Percentiles rank a stretch among this genome's conserved stretches.
These are phyloP conservation scores for Cerceris ruficornis DNA, from an alignment of 2,888 invertebrate genomes.

Conservation along the genomic window DNA sequence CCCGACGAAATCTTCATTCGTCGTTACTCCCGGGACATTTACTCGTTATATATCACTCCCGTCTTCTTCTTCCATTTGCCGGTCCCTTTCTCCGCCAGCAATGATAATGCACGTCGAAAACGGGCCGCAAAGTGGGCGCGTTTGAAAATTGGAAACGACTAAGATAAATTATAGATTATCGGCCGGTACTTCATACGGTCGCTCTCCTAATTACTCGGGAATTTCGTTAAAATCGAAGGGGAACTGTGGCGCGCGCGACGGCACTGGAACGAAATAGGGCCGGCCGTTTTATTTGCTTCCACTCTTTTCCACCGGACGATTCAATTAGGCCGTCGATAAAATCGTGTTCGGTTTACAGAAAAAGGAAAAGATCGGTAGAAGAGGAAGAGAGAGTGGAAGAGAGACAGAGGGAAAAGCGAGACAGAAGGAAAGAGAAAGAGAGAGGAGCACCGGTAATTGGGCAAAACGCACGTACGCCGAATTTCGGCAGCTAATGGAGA, in stretches of 20 bases:
- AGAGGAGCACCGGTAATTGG: conserved; percentile 58
- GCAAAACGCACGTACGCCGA: conserved; percentile 63
- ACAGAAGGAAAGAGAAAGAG: neutral
- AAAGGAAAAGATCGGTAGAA: neutral
- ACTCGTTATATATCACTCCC: too few relatives aligned
- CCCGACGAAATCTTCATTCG: too few relatives aligned
- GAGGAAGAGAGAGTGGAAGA: neutral
- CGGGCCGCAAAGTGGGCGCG: neutral
- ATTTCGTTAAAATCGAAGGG: conserved; percentile 22
- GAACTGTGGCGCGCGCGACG: conserved; percentile 7
- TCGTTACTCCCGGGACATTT: too few relatives aligned
- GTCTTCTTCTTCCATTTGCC: too few relatives aligned
- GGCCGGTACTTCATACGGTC: conserved; percentile 1
- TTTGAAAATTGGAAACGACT: neutral
- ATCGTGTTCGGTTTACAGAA: conserved; percentile 51
- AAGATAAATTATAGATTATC: neutral
- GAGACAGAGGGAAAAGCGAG: neutral
- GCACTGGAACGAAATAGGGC: conserved; percentile 47
- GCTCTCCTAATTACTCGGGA: conserved; percentile 28
- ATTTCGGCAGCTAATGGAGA: conserved; percentile 69
- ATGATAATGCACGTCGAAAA: neutral
- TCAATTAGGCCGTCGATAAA: conserved; percentile 66
- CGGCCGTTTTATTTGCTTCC: conserved; percentile 45
- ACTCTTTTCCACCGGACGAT: conserved; percentile 58
- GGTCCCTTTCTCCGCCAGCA: too few relatives aligned